phyloP scores from a whole-genome alignment of 1,140 invertebrate genomes.

The Prorops nasuta region DNA sequence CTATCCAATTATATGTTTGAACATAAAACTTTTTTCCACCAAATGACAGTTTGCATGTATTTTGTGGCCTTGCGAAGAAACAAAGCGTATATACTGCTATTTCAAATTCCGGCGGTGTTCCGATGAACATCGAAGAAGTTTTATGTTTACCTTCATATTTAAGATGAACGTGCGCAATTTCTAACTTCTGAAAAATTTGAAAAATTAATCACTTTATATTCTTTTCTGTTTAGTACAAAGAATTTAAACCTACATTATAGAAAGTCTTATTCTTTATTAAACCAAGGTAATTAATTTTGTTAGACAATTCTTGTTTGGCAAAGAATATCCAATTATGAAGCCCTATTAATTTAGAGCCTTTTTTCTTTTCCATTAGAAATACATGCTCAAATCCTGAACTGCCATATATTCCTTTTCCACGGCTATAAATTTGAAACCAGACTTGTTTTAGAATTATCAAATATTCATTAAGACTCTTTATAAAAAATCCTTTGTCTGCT shows the following conservation, averaged over 20 bases:
- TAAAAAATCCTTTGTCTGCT: conserved; percentile 43
- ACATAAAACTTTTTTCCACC: conserved; percentile 17
- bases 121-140: conserved; percentile 59
- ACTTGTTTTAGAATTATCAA: conserved; percentile 69
- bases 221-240: no score
- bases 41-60: conserved; percentile 32
- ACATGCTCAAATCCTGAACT: conserved; percentile 58
- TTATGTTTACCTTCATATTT: conserved; percentile 26
- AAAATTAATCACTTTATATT: no score
- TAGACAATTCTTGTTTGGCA: conserved; percentile 45
- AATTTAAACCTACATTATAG: no score
- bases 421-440: conserved; percentile 75
- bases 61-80: conserved; percentile 51
- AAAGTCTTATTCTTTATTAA: conserved; percentile 36
- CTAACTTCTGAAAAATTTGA: conserved; percentile 23
- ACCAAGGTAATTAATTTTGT: conserved; percentile 55
- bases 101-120: conserved; percentile 65
- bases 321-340: conserved; percentile 62
- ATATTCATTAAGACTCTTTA: conserved; percentile 44
- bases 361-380: conserved; percentile 57
- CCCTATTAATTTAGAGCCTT: conserved; percentile 46
- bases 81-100: conserved; percentile 63
- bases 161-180: conserved; percentile 48
- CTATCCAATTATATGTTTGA: conserved; percentile 13
- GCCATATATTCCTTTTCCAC: conserved; percentile 56